Conservation (phyloP, 35 echinoderm and acorn worm genomes). For the Ophioderma brevispina region DNA sequence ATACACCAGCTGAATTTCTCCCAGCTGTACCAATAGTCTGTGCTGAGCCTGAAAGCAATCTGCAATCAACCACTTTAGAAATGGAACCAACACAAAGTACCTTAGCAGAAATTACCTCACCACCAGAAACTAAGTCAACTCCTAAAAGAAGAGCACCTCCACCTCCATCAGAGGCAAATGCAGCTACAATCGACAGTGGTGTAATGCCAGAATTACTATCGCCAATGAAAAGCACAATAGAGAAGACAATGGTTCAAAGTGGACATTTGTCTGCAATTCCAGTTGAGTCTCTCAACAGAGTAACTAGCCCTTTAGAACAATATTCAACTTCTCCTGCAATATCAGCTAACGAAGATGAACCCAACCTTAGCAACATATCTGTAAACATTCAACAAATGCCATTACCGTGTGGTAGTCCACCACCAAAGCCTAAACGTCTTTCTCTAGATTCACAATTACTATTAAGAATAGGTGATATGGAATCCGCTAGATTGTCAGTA, state of each 20-base stretch:
- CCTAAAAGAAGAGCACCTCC: constrained; percentile 55
- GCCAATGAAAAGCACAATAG: too few species aligned
- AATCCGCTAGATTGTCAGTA: not conserved
- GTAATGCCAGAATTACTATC: too few species aligned
- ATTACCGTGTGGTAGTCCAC: constrained; percentile 57
- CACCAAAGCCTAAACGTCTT: constrained; percentile 81
- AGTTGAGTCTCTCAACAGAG: too few species aligned
- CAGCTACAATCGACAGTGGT: not conserved
- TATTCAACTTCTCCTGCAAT: not conserved
- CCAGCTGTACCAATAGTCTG: not conserved
- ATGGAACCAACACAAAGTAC: not conserved
- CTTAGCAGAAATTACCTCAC: constrained; percentile 16
- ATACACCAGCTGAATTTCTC: constrained; percentile 68
- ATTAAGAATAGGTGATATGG: not conserved
- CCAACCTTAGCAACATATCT: constrained; percentile 2
- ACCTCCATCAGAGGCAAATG: constrained; percentile 32
- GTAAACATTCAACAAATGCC: constrained; percentile 65
- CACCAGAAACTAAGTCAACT: constrained; percentile 11
- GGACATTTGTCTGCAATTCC: too few species aligned
- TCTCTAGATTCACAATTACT: not conserved
- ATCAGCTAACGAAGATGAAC: not conserved
- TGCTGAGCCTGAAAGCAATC: not conserved
- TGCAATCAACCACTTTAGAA: not conserved
- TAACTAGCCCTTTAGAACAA: too few species aligned
- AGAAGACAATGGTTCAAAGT: too few species aligned